Conservation (phyloP, 2,113 vertebrate genomes). For the Taxidea taxus region DNA sequence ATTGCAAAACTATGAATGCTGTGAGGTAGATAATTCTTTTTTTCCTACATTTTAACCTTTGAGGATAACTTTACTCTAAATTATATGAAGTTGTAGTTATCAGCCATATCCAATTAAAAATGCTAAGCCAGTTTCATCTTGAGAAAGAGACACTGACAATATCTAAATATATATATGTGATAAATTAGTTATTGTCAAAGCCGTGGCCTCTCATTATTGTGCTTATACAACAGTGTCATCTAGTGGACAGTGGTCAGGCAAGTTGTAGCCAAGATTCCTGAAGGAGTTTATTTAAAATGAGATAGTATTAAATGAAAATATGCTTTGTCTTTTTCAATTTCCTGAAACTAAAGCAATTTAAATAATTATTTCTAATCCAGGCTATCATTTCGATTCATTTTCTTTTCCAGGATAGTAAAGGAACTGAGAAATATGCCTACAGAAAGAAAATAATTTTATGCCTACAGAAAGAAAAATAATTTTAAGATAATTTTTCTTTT, state of each 20-base stretch:
- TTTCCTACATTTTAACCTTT: constrained; percentile 68
- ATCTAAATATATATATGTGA: constrained; percentile 82
- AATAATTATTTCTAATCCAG: constrained; percentile 38
- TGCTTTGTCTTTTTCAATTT: constrained; percentile 61
- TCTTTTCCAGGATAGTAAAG: neutral
- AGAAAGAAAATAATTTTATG: constrained; percentile 51
- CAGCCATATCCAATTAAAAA: constrained; percentile 87
- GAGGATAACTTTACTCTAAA: constrained; percentile 79
- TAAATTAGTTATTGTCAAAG: constrained; percentile 82
- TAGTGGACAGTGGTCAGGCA: constrained; percentile 77
- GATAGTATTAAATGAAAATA: constrained; percentile 42
- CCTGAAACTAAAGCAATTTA: constrained; percentile 36
- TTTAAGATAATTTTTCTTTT: constrained; percentile 42
- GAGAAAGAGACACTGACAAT: constrained; percentile 83
- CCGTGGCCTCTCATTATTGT: neutral
- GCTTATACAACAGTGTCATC: constrained; percentile 87
- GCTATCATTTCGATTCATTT: constrained; percentile 6
- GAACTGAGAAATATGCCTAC: constrained; percentile 14
- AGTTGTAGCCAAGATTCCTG: neutral
- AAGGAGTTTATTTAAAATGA: constrained; percentile 26
- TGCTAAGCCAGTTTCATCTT: constrained; percentile 85
- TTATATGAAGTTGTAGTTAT: constrained; percentile 82
- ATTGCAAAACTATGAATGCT: constrained; percentile 59
- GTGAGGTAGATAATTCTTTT: constrained; percentile 59
- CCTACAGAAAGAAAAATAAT: constrained; percentile 48